Conservation (phyloP, 2,113 vertebrate genomes). For the Onychostruthus taczanowskii region DNA sequence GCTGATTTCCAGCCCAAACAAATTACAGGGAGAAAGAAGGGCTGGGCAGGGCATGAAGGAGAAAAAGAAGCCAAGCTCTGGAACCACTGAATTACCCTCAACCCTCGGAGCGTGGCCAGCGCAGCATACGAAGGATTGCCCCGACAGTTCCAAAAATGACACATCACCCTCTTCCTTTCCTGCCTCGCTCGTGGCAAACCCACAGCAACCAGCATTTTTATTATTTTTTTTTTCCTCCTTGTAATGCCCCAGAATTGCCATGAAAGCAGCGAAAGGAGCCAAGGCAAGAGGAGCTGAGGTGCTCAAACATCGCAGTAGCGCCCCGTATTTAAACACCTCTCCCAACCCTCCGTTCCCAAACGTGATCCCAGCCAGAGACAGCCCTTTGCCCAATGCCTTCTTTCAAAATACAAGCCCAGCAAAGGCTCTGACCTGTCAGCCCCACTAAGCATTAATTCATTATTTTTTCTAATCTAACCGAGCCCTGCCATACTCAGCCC, state of each 20-base stretch:
- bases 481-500: neutral
- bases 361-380: neutral
- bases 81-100: slow-evolving; percentile 26
- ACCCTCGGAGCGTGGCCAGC: neutral
- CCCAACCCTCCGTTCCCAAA: neutral
- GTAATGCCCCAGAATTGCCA: neutral
- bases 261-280: neutral
- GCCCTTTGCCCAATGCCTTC: neutral
- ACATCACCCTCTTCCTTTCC: neutral
- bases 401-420: slow-evolving; percentile 26
- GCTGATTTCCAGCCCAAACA: slow-evolving; percentile 11
- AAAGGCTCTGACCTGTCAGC: neutral
- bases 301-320: neutral
- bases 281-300: neutral
- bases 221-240: neutral
- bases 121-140: neutral
- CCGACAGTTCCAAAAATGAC: slow-evolving; percentile 19
- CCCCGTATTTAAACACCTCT: neutral
- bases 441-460: neutral
- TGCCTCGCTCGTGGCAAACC: slow-evolving; percentile 13
- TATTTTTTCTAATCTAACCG: neutral
- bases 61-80: neutral
- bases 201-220: neutral
- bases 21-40: neutral
- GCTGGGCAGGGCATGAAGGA: neutral